phyloP scores from a whole-genome alignment of 1,140 invertebrate species.

The Trichoplusia ni region DNA sequence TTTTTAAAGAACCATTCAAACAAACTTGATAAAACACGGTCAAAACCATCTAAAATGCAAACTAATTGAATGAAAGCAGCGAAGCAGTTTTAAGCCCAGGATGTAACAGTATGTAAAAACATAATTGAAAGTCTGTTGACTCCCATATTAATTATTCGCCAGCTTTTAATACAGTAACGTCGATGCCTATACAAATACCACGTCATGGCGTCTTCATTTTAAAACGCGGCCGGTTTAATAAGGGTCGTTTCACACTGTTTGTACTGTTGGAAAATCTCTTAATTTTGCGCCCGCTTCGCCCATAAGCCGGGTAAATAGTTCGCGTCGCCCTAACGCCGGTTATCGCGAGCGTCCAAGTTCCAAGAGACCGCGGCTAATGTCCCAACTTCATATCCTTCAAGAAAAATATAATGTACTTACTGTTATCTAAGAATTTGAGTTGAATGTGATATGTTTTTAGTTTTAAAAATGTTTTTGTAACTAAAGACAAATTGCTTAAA shows the following conservation, averaged over 20 bases:
- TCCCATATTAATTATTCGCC: constrained; percentile 3
- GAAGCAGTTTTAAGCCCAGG: background rate
- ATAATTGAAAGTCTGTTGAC: constrained; percentile 22
- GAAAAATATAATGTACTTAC: constrained; percentile 21
- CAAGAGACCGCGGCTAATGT: constrained; percentile 16
- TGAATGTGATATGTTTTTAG: constrained; percentile 12
- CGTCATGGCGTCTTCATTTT: constrained; percentile 62
- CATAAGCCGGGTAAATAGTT: constrained; percentile 67
- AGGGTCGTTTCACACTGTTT: constrained; percentile 68
- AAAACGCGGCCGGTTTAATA: constrained; percentile 60
- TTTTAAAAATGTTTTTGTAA: constrained; percentile 24
- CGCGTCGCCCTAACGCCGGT: constrained; percentile 44
- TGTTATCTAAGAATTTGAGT: constrained; percentile 10
- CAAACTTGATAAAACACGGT: background rate
- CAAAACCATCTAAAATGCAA: background rate
- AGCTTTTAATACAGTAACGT: constrained; percentile 19
- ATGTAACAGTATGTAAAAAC: background rate
- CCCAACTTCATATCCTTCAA: constrained; percentile 4
- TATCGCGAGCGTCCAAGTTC: constrained; percentile 36
- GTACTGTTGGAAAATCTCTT: constrained; percentile 65
- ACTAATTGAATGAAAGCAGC: constrained; percentile 2
- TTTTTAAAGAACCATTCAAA: too few relatives aligned
- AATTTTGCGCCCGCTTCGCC: constrained; percentile 63
- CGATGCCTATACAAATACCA: constrained; percentile 30
- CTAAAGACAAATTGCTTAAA: constrained; percentile 26